Evolutionary conservation across 2,888 invertebrate species (phyloP), one percentile per base, ranked within the genome.

Genomic region (Idaea biselata): DNA sequence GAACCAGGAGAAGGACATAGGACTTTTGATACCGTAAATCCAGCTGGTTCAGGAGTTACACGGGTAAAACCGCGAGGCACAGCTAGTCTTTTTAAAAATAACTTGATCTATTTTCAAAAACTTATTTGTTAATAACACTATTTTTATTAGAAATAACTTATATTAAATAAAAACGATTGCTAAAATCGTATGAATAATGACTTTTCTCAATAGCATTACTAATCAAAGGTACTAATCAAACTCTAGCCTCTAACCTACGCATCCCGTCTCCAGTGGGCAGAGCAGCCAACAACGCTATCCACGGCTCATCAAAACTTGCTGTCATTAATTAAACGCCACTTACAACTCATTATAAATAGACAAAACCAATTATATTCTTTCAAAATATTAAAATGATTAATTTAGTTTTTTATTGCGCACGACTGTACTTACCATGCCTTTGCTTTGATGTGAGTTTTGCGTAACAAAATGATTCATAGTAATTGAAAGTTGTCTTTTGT

Each of bases 261-360:
- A 56, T 18, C 56, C 16, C 88, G 84, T 85, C 81, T 66, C 53
- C 73, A 78, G 88, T 89, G 87, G 87, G 89, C 81, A 82, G 87
- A 79, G 75, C 78, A 78, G 79, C 85, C 80, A 77, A 78, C 81
- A 84, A 76, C 77, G 68, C 73, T 72, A 76, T 75, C 77, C 75
- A 76, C 74, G 73, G 69, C 73, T 76, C 77, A 81, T 83, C 80
- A 78, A 70, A 65, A 63, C 66, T 60, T 76, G 74, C 78, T 74
- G 77, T 78, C 87, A 91, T 91, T 89, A 89, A 91, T 91, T 88
- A 89, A 81, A 76, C 74, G 76, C 83, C 82, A 81, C 83, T 88
- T 86, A 87, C 81, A 79, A 73, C 86, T 84, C 86, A 88, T 91
- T 90, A 89, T 84, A 84, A 83, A 85, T 84, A 86, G 88, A 86